phyloP scores from a whole-genome alignment of 2,113 vertebrate species.

The Tapirus terrestris region DNA sequence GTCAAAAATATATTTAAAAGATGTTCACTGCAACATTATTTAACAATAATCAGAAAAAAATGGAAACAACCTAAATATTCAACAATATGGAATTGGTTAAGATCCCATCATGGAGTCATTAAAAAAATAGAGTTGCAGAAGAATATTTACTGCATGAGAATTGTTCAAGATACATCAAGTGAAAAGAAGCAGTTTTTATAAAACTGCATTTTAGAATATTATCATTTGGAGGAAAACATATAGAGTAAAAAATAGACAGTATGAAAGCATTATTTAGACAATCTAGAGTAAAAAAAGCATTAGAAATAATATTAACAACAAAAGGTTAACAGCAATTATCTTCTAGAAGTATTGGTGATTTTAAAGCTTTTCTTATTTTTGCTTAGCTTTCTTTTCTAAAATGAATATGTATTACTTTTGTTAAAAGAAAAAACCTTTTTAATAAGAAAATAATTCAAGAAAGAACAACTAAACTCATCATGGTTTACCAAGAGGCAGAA shows the following conservation, averaged over 20 bases:
- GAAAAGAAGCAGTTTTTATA: neutral
- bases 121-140: neutral
- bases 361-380: neutral
- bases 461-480: neutral
- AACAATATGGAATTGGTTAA: neutral
- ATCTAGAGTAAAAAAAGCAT: neutral
- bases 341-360: neutral
- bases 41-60: neutral
- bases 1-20: neutral
- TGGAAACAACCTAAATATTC: neutral
- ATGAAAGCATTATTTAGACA: neutral
- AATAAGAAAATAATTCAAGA: conserved; percentile 6
- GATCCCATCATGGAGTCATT: neutral
- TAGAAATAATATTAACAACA: neutral
- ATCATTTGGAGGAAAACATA: neutral
- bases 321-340: neutral
- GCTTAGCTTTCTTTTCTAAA: neutral
- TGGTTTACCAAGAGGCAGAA: neutral
- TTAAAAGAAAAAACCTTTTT: neutral
- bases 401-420: neutral
- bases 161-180: neutral
- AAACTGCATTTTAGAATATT: neutral
- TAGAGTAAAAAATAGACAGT: neutral
- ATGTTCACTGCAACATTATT: neutral
- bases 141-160: neutral